Evolutionary conservation across 30 jellyfish, hydroid and myxozoan genomes (phyloP).

Genomic region (Aurelia aurita): DNA sequence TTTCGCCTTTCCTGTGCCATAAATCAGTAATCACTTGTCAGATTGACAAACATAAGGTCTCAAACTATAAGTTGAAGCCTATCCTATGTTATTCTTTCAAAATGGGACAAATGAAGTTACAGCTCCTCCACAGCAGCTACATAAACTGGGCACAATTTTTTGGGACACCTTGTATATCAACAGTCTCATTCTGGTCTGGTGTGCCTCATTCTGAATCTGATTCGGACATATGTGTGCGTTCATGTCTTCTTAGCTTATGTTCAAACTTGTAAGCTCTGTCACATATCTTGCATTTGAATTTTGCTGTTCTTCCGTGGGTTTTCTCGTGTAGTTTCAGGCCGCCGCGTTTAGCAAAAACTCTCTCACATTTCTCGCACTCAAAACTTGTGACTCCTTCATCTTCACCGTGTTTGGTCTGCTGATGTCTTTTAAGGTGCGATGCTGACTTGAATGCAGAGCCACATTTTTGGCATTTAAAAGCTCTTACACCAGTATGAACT

Average conservation of each 20-base stretch:
- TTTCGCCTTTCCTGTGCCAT: no score
- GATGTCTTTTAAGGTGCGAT: background rate
- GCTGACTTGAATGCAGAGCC: background rate
- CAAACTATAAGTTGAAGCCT: no score
- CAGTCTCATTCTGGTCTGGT: no score
- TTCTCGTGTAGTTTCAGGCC: background rate
- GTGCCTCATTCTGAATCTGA: no score
- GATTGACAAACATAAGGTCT: no score
- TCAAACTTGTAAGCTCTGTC: background rate
- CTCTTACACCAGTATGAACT: background rate
- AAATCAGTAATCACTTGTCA: no score
- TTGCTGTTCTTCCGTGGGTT: background rate
- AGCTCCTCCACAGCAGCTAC: no score
- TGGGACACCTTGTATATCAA: no score
- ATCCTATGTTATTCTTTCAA: no score
- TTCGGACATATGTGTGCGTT: background rate
- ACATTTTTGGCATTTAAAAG: background rate
- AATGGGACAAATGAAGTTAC: no score
- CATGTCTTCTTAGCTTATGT: background rate
- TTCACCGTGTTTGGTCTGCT: background rate
- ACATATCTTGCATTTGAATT: slow-evolving; percentile 3
- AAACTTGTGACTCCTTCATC: background rate
- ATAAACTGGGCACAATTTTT: no score
- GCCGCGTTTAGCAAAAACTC: background rate
- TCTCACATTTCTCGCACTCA: background rate